Base-by-base conservation (phyloP, 2,888 invertebrate genomes). In the Orthosia gracilis region DNA sequence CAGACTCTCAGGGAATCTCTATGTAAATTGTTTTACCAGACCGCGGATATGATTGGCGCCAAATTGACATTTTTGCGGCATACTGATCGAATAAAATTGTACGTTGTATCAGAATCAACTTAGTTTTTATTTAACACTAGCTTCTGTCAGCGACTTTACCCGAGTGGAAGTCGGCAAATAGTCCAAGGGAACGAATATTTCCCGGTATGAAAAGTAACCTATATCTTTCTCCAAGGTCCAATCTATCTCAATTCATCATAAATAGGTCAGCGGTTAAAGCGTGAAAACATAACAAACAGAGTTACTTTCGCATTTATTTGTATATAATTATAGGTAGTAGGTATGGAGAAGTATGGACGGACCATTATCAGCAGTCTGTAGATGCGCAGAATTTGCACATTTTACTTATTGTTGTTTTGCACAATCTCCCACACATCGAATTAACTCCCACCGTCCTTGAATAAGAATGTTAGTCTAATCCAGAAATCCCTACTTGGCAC, bases 1-100 rank as follows among this genome's bases (percentile, higher is more conserved):
- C 81, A 84, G 84, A 80, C 86, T 82, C 76, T 69, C 71, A 83
- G 75, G 82, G 77, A 85, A 89, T 87, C 88, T 87, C 87, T 87
- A 89, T 89, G 89, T 86, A 91, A 91, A 91, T 91, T 84, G 84
- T 89, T 89, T 91, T 91, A 90, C 85, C 88, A 79, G 83, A 85
- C 80, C 82, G 83, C 72, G 72, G 69, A 85, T 83, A 82, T 84
- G 85, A 89, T 89, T 90, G 87, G 87, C 80, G 83, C 73, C 73
- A 82, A 84, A 86, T 80, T 85, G 77, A 62, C 57, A 77, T 79
- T 84, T 66, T 71, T 66, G 47, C 23, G 47, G 62, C 66, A 69
- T 78, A 72, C 73, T 55, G 50, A 69, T 65, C n/a, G 55, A 73
- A 71, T 73, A 64, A 72, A 74, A 57, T 70, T 68, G 57, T 75